Percentiles rank a stretch among this genome's conserved stretches.
phyloP scores from a whole-genome alignment of 1,140 invertebrate genomes.

The Atopsyche davidsoni region DNA sequence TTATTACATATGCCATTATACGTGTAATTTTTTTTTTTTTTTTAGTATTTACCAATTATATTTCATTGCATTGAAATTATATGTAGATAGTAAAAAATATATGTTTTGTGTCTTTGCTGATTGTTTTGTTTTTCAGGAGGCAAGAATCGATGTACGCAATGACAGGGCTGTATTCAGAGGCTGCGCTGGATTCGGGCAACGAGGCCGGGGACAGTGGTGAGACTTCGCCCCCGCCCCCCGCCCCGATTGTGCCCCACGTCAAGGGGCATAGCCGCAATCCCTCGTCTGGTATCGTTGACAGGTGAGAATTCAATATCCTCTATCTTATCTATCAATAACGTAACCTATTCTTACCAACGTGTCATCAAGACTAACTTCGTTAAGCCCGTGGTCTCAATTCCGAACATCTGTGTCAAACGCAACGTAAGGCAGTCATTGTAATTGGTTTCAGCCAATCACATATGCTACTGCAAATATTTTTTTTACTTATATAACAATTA shows the following conservation, averaged over 20 bases:
- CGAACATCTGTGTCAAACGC: too few species aligned
- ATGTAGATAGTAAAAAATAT: background rate
- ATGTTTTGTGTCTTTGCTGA: background rate
- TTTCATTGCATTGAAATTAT: background rate
- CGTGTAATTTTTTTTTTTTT: background rate
- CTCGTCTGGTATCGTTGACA: constrained; percentile 62
- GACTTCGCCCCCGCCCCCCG: constrained; percentile 33
- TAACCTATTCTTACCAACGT: too few species aligned
- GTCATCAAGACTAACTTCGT: too few species aligned
- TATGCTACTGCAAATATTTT: too few species aligned
- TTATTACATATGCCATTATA: background rate
- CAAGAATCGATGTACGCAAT: constrained; percentile 83
- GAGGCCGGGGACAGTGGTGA: constrained; percentile 39
- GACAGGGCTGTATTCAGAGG: constrained; percentile 76
- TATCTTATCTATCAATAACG: too few species aligned
- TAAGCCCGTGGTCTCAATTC: too few species aligned
- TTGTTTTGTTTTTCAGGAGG: constrained; percentile 45
- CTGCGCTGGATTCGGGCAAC: constrained; percentile 47
- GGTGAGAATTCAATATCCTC: too few species aligned
- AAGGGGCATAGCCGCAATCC: constrained; percentile 75
- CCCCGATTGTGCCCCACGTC: constrained; percentile 36
- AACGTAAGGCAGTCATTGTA: too few species aligned
- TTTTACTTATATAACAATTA: too few species aligned
- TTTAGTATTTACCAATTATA: background rate
- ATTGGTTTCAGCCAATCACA: too few species aligned